Conservation (phyloP, 2,113 vertebrate genomes). For the Vimba vimba region DNA sequence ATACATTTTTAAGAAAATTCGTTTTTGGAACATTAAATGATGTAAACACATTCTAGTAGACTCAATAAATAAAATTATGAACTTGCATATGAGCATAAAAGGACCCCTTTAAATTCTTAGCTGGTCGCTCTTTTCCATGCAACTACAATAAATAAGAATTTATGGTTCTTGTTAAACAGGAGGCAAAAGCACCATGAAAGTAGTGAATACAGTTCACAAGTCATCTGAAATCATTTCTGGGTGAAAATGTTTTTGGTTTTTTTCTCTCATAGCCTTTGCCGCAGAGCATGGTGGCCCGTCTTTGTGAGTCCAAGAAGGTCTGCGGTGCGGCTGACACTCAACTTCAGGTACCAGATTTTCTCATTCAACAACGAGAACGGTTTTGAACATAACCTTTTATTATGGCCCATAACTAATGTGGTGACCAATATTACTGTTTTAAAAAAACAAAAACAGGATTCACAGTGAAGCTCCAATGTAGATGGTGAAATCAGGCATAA, state of each 20-base stretch:
- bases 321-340: constrained; percentile 95
- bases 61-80: no score
- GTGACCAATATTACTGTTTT: neutral
- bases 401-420: neutral
- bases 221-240: neutral
- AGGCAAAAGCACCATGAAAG: neutral
- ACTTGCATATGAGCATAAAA: no score
- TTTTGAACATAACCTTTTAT: neutral
- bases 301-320: constrained; percentile 96
- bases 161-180: neutral
- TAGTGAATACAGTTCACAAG: neutral
- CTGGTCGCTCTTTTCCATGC: neutral
- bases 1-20: no score
- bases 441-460: neutral
- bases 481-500: neutral
- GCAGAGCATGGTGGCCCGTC: constrained; percentile 89
- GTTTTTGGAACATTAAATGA: no score
- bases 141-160: neutral
- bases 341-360: constrained; percentile 84
- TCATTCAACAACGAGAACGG: neutral
- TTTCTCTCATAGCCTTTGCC: constrained; percentile 80
- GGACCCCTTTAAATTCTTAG: neutral
- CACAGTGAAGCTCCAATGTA: neutral
- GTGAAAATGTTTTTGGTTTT: neutral
- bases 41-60: no score